phyloP scores from a whole-genome alignment of 1,140 invertebrate species.

The Drosophila rufa region DNA sequence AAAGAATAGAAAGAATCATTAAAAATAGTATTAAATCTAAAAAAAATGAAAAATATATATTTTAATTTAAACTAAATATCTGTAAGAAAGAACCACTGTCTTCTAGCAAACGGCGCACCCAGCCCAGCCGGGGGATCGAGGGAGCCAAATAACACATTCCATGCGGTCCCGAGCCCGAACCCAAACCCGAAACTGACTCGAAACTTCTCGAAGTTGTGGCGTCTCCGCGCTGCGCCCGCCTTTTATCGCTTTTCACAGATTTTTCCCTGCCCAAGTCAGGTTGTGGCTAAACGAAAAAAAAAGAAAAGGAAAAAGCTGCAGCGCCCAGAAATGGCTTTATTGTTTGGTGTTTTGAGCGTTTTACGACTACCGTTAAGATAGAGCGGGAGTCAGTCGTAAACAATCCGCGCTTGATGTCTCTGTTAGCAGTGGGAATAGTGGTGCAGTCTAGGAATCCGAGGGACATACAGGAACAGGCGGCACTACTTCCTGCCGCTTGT shows the following conservation, averaged over 20 bases:
- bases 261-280: constrained; percentile 65
- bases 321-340: constrained; percentile 57
- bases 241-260: constrained; percentile 81
- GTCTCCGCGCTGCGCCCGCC: constrained; percentile 22
- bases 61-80: not conserved
- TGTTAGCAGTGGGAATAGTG: constrained; percentile 2
- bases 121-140: constrained; percentile 20
- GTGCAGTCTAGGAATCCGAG: not conserved
- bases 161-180: constrained; percentile 12
- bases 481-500: constrained; percentile 60
- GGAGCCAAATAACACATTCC: constrained; percentile 53
- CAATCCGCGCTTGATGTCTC: constrained; percentile 41
- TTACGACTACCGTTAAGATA: constrained; percentile 77
- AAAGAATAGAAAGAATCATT: fast-evolving
- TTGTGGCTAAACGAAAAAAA: constrained; percentile 12
- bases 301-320: not conserved
- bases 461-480: too few relatives aligned
- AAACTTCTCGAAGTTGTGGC: constrained; percentile 35
- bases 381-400: constrained; percentile 57
- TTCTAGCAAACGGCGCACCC: constrained; percentile 33
- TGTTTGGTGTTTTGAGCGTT: constrained; percentile 52
- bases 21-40: too few relatives aligned
- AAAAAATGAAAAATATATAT: not conserved
- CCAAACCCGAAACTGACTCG: constrained; percentile 21
- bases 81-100: constrained; percentile 41